Conservation (phyloP, 1,140 invertebrate genomes). For the Bombus balteatus region DNA sequence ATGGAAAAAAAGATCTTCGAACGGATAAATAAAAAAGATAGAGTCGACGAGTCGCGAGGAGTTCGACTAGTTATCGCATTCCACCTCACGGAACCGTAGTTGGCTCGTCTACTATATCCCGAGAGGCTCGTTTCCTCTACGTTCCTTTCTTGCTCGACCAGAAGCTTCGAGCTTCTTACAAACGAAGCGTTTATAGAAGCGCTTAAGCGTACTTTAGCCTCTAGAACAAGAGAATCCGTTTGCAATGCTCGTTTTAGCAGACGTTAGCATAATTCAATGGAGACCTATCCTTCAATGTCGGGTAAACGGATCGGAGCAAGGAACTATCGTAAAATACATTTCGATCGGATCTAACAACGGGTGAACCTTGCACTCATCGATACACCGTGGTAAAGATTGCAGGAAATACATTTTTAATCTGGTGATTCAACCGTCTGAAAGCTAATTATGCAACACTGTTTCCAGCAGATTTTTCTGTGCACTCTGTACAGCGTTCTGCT, state of each 20-base stretch:
- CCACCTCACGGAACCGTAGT: constrained; percentile 29
- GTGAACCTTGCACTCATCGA: constrained; percentile 9
- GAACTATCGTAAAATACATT: constrained; percentile 29
- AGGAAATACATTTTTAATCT: background rate
- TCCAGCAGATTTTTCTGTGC: background rate
- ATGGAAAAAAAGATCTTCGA: constrained; percentile 16
- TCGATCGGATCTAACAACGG: constrained; percentile 24
- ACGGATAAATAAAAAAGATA: constrained; percentile 20
- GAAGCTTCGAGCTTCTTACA: constrained; percentile 40
- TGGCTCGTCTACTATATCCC: constrained; percentile 26
- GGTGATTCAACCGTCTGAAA: background rate
- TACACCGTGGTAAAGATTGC: background rate
- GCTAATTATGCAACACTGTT: constrained; percentile 20
- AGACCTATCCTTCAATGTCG: constrained; percentile 42
- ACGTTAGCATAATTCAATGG: constrained; percentile 31
- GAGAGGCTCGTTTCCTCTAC: constrained; percentile 34
- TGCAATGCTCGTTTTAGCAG: constrained; percentile 2
- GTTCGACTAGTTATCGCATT: constrained; percentile 53
- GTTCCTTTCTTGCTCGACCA: constrained; percentile 18
- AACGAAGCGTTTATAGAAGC: constrained; percentile 8
- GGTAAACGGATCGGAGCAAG: constrained; percentile 9
- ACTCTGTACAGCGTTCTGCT: background rate
- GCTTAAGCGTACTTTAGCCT: background rate
- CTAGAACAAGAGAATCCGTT: constrained; percentile 21
- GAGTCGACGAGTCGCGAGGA: background rate